A percentile compares a stretch with the other conserved stretches of the same genome.
These are phyloP conservation scores for Epinephelus malabaricus DNA, from an alignment of 2,797 vertebrate genomes.

Conservation along the genomic window DNA sequence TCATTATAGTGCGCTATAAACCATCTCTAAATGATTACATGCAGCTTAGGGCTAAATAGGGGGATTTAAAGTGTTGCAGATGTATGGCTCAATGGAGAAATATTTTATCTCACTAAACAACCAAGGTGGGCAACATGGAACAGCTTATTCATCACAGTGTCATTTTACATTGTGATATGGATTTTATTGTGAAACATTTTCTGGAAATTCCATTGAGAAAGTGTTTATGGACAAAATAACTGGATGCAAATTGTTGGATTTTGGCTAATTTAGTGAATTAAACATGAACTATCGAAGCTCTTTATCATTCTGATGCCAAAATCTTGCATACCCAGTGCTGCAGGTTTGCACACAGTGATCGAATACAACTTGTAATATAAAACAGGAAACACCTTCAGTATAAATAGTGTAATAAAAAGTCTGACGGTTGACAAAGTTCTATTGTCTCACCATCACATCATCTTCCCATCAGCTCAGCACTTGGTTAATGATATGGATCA, in stretches of 20 bases:
- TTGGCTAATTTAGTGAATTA: not conserved
- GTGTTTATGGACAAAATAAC: conserved; percentile 1
- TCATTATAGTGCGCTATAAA: not conserved
- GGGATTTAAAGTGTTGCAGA: not conserved
- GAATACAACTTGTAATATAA: not conserved
- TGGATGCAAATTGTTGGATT: not conserved
- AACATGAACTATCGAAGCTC: not conserved
- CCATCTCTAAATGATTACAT: not conserved
- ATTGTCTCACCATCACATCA: not conserved
- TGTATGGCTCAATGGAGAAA: not conserved
- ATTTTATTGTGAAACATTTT: not conserved
- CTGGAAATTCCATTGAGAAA: not conserved
- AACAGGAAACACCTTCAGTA: not conserved
- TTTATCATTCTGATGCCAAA: not conserved
- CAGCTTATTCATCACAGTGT: not conserved
- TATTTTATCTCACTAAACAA: not conserved
- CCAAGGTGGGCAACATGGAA: not conserved
- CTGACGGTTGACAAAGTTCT: not conserved
- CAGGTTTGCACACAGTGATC: not conserved
- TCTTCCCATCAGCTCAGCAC: not conserved
- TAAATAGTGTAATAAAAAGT: not conserved
- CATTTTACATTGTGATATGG: not conserved
- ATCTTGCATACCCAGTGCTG: not conserved
- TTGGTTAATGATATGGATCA: conserved; percentile 3
- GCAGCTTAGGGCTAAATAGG: not conserved